Base-by-base conservation (phyloP, 2,888 invertebrate species). In the Apoderus coryli region DNA sequence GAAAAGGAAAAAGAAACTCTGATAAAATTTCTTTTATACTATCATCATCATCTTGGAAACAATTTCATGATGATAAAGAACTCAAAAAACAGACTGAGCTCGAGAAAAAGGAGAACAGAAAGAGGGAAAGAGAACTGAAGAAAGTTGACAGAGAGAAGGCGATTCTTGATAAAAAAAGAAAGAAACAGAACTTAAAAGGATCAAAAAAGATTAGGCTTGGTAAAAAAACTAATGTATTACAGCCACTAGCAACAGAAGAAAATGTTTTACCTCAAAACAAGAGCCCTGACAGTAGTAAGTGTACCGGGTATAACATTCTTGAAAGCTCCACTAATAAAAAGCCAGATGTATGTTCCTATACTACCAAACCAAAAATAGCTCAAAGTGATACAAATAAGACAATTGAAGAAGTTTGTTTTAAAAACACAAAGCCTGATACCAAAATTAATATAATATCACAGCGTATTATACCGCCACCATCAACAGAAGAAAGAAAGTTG, bases 11-110 rank as follows among this genome's bases (percentile, higher is more conserved):
- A 28, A 33, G 11, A 29, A 4, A 23, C 13, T 11, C 23, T n/a
- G 11, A 33, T 28, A 28, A 22, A 24, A 3, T 4, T 27, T 15
- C 28, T 16, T 28, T 28, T 10, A 28, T 28, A 28, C 9, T 28
- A 10, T 10, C 28, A 3, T 29, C 33, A 10, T 24, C 33, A 33
- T 15, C 33, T 15, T 28, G 33, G 29, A 33, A 33, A 33, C 11
- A 24, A 33, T 28, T 28, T 10, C 28, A 28, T 9, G 28, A 33
- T 23, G 28, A 28, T 11, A 33, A 33, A 16, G 25, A 33, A 23
- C 16, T 15, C 7, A 28, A 33, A 14, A 33, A 24, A 22, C 25
- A 31, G n/a, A 14, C 14, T 9, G 12, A 27, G 13, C 22, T 14
- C 9, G 22, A 22, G 5, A 25, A 28, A 24, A 33, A 28, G 14